Evolutionary conservation across 2,888 invertebrate species (phyloP).

Genomic region (Meloe dianella): DNA sequence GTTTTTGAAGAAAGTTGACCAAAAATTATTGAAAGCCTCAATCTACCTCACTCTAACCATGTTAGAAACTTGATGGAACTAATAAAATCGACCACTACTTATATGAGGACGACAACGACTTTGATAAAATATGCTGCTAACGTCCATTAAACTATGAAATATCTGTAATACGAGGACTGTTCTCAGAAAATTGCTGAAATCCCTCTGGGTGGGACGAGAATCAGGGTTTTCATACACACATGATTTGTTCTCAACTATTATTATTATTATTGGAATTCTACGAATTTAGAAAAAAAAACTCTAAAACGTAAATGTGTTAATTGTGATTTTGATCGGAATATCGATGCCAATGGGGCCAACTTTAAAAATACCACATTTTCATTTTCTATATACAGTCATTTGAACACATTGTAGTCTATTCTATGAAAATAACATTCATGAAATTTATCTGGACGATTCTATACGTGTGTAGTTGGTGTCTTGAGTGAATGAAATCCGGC

Average conservation of each 20-base stretch:
- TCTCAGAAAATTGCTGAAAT: conserved; percentile 2
- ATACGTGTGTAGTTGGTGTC: background rate
- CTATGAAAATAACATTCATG: no score
- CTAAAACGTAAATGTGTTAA: no score
- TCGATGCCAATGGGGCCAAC: no score
- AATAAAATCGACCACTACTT: background rate
- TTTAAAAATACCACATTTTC: no score
- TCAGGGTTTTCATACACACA: background rate
- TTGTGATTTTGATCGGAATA: no score
- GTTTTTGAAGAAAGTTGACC: no score
- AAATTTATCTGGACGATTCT: background rate
- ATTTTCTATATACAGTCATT: no score
- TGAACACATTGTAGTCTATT: no score
- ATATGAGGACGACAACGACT: no score
- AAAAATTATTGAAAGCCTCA: no score
- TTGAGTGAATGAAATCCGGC: conserved; percentile 36
- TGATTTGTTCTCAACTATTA: background rate
- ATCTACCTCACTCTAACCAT: no score
- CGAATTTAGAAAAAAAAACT: background rate
- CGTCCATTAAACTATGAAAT: conserved; percentile 10
- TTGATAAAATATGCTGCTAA: conserved; percentile 1
- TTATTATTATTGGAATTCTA: background rate
- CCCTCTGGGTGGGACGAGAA: background rate
- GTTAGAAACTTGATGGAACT: background rate
- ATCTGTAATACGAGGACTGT: conserved; percentile 7